These are phyloP conservation scores for Lepus townsendii DNA, from an alignment of 2,797 vertebrate genomes.

Conservation along the genomic window DNA sequence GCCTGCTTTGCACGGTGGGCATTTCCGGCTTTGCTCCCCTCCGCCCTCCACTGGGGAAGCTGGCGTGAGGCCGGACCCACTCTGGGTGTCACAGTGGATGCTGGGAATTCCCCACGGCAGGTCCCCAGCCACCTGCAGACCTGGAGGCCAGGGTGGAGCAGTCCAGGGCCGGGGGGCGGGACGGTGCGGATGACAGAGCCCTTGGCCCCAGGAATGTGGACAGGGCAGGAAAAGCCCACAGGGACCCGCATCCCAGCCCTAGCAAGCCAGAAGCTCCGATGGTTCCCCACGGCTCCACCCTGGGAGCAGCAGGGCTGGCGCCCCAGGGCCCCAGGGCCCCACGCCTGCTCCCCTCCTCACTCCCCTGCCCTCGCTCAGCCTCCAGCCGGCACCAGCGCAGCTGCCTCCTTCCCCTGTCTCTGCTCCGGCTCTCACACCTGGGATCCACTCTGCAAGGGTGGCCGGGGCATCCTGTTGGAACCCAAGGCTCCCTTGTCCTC, in stretches of 20 bases:
- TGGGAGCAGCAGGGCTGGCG: too few relatives aligned
- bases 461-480: not conserved
- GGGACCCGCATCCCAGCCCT: not conserved
- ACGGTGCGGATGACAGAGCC: not conserved
- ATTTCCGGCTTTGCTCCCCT: not conserved
- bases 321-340: not conserved
- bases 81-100: too few relatives aligned
- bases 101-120: not conserved
- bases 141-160: too few relatives aligned
- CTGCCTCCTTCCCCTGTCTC: not conserved
- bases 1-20: not conserved
- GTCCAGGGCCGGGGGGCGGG: not conserved
- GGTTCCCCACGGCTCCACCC: accelerated
- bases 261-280: not conserved
- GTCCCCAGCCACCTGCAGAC: too few relatives aligned
- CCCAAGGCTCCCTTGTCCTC: not conserved
- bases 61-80: not conserved
- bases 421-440: not conserved
- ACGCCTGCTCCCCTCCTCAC: not conserved
- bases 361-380: not conserved
- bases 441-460: not conserved
- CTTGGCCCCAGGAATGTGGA: not conserved
- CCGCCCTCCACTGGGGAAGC: not conserved
- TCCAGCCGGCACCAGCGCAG: not conserved
- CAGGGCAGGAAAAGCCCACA: not conserved